Percentiles rank a stretch among this genome's conserved stretches.
Conservation (phyloP, 2,113 vertebrate genomes). For the Thryonomys swinderianus region DNA sequence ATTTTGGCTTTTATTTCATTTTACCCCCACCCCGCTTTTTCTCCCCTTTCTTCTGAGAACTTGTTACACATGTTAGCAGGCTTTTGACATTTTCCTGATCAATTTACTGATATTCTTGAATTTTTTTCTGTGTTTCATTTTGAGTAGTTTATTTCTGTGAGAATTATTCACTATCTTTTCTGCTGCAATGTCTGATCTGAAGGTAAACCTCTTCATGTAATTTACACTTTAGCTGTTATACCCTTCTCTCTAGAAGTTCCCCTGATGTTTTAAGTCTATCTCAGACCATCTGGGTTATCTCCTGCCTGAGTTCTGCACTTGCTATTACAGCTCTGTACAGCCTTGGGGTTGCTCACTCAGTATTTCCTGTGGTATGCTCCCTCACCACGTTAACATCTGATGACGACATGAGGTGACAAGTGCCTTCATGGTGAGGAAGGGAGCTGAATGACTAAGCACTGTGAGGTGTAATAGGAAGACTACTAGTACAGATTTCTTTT, state of each 20-base stretch:
- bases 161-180: background rate
- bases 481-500: background rate
- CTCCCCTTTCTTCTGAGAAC: background rate
- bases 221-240: background rate
- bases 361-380: background rate
- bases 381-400: too few species aligned
- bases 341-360: too few species aligned
- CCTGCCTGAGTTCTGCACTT: background rate
- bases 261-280: background rate
- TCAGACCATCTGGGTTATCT: background rate
- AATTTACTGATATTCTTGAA: background rate
- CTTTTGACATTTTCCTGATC: background rate
- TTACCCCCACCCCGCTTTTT: background rate
- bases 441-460: background rate
- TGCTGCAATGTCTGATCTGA: background rate
- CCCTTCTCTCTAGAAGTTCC: background rate
- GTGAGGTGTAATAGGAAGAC: background rate
- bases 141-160: background rate
- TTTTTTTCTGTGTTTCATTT: background rate
- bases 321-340: background rate
- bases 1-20: background rate
- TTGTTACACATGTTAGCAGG: background rate
- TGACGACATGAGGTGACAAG: background rate
- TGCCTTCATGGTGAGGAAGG: background rate
- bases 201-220: background rate